These are phyloP conservation scores for Panorpa germanica DNA, from an alignment of 2,888 invertebrate genomes.

Conservation along the genomic window DNA sequence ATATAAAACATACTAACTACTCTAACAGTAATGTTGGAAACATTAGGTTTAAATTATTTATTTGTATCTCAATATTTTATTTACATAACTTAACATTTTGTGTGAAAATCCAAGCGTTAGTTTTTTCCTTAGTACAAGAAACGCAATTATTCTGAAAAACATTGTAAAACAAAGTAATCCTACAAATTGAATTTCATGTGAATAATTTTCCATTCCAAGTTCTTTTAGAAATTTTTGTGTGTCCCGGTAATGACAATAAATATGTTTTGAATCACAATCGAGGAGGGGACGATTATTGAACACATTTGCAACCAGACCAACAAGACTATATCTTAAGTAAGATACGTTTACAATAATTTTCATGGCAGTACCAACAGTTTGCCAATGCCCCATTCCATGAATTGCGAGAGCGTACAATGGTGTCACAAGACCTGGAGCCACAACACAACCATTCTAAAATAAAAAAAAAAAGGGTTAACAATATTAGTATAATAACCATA, in stretches of 20 bases:
- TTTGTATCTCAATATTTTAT: constrained; percentile 32
- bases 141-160: constrained; percentile 31
- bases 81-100: constrained; percentile 31
- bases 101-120: constrained; percentile 33
- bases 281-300: constrained; percentile 36
- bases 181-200: constrained; percentile 32
- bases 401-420: constrained; percentile 35
- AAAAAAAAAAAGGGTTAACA: constrained; percentile 10
- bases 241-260: constrained; percentile 35
- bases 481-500: constrained; percentile 7
- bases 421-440: constrained; percentile 33
- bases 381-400: constrained; percentile 42
- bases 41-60: no score
- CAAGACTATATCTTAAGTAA: constrained; percentile 48
- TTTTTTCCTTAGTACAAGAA: constrained; percentile 34
- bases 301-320: constrained; percentile 37
- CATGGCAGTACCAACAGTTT: constrained; percentile 31
- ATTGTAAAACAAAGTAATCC: constrained; percentile 35
- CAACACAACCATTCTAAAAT: constrained; percentile 38
- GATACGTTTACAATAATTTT: constrained; percentile 32
- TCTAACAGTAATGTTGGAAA: no score
- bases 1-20: no score
- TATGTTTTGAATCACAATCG: constrained; percentile 34
- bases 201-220: constrained; percentile 35
- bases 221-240: constrained; percentile 40